Evolutionary conservation across 2,797 vertebrate species (phyloP), one percentile per base, ranked within the genome.

Genomic region (Limnodromus scolopaceus): DNA sequence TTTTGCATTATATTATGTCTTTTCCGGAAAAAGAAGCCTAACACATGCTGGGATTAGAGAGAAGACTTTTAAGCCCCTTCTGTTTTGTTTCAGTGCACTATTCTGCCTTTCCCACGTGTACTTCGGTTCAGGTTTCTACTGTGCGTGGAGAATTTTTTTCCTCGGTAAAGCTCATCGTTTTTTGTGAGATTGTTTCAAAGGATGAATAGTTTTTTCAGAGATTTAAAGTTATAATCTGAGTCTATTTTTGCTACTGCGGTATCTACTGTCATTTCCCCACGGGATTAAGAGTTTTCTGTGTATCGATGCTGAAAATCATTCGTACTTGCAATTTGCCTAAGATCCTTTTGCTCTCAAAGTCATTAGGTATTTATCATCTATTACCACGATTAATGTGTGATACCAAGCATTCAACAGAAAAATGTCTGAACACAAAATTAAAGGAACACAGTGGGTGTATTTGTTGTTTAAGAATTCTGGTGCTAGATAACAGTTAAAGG

Each of bases 401-500:
- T 66, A 68, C 23, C 19, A 82, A 74, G 55, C 60, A 53, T 84
- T 76, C 78, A 30, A 49, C 38, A 63, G 72, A 75, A 95, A 86
- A 81, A 61, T 28, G 13, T 80, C 86, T 61, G 61, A 83, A 81
- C 32, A 39, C 32, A 84, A 87, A 94, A 70, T 65, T 57, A 48
- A 92, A 91, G 54, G 63, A 88, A 72, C 22, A 41, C 22, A 24
- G 68, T 74, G 32, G 54, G 57, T 86, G 27, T 65, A 30, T 89
- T 82, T 84, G 60, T 84, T 96, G 51, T 60, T 70, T 68, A 46
- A 69, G 68, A 89, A 66, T 57, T 68, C 51, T 85, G n/a, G 45
- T 92, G 64, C 49, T 87, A 69, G 64, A 93, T 84, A 87, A 92
- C 32, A 32, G 93, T 94, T 92, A 89, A 94, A 92, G 41, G 24